Evolutionary conservation across 35 echinoderm and acorn worm genomes (phyloP).

Genomic region (Anneissia japonica): DNA sequence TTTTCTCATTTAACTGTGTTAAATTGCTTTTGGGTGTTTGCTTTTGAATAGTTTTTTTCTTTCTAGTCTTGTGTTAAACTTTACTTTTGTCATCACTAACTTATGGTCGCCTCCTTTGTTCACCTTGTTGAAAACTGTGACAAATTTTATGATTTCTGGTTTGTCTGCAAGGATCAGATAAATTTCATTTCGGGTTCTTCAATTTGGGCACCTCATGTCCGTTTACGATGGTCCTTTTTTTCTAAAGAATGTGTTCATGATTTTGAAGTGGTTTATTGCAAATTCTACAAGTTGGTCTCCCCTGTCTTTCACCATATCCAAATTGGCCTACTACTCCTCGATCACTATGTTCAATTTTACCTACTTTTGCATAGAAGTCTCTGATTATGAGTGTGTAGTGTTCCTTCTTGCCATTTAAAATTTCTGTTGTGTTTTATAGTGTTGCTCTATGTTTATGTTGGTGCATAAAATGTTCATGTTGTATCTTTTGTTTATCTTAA

Average conservation of each 20-base stretch:
- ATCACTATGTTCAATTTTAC: neutral
- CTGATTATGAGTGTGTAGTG: neutral
- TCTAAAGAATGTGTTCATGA: constrained; percentile 27
- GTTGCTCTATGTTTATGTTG: neutral
- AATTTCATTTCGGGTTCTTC: constrained; percentile 27
- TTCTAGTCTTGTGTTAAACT: constrained; percentile 26
- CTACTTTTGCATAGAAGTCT: constrained; percentile 7
- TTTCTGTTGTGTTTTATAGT: constrained; percentile 13
- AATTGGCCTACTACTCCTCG: constrained; percentile 7
- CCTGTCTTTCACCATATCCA: constrained; percentile 14
- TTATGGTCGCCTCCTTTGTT: constrained; percentile 23
- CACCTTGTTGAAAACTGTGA: neutral
- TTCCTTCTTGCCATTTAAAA: neutral
- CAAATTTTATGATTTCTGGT: neutral
- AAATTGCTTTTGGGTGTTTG: neutral
- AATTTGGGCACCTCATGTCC: constrained; percentile 7
- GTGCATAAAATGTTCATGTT: too few relatives aligned
- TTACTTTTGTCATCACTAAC: neutral
- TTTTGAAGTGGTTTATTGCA: constrained; percentile 37
- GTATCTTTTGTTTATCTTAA: constrained; percentile 24
- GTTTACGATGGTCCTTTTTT: constrained; percentile 10
- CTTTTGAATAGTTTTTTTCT: constrained; percentile 15
- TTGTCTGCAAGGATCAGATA: neutral
- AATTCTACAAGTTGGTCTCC: too few relatives aligned
- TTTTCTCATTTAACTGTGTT: neutral